phyloP scores from a whole-genome alignment of 2,113 vertebrate genomes.

The Proterorhinus semilunaris region DNA sequence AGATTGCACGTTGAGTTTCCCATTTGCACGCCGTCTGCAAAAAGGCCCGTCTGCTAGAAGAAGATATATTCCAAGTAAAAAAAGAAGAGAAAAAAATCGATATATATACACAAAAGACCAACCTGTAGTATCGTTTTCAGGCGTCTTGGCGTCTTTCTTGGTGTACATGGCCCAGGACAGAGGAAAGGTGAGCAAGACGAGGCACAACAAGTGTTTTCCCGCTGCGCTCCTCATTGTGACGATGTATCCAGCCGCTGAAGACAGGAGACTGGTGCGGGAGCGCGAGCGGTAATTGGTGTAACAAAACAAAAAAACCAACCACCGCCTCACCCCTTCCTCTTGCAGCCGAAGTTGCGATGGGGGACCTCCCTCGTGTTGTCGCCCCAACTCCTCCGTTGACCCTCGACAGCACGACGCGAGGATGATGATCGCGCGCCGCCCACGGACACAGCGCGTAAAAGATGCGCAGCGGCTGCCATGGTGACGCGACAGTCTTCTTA shows the following conservation, averaged over 20 bases:
- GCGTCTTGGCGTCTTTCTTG: slow-evolving; percentile 32
- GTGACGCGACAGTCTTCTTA: slow-evolving; percentile 12
- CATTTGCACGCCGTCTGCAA: no score
- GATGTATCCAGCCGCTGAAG: slow-evolving; percentile 21
- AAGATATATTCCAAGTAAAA: no score
- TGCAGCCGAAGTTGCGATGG: neutral
- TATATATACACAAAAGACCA: neutral
- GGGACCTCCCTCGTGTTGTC: neutral
- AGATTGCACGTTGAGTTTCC: no score
- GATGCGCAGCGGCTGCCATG: slow-evolving; percentile 22
- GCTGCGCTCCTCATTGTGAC: slow-evolving; percentile 37
- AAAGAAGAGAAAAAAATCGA: no score
- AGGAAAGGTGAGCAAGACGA: slow-evolving; percentile 55
- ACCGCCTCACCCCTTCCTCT: neutral
- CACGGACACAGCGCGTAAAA: slow-evolving; percentile 12
- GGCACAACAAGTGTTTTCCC: slow-evolving; percentile 57
- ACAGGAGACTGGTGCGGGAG: neutral
- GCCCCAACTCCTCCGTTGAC: neutral
- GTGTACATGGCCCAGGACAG: slow-evolving; percentile 52
- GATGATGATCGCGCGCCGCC: slow-evolving; percentile 14
- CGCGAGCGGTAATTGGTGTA: neutral
- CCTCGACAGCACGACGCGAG: neutral
- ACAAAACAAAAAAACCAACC: neutral
- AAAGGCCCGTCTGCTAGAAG: no score
- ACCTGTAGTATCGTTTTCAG: slow-evolving; percentile 56